phyloP scores from a whole-genome alignment of 2,113 vertebrate species.

The Rafetus swinhoei region DNA sequence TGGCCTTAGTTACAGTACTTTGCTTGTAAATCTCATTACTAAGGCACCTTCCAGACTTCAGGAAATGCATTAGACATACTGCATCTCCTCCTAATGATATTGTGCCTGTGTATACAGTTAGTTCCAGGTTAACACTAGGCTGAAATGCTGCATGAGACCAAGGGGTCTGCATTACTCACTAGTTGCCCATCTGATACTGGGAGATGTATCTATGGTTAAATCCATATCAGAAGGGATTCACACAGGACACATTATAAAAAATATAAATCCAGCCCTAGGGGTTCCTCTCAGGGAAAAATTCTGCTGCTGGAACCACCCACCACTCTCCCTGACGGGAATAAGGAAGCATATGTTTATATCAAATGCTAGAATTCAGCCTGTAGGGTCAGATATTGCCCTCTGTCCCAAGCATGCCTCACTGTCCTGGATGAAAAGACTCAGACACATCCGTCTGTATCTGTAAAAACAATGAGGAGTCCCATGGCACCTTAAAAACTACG shows the following conservation, averaged over 20 bases:
- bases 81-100: background rate
- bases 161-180: conserved; percentile 7
- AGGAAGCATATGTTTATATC: background rate
- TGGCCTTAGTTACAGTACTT: background rate
- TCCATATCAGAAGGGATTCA: background rate
- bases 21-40: background rate
- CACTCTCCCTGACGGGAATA: background rate
- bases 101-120: background rate
- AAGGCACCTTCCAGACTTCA: background rate
- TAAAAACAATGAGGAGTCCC: too few relatives aligned
- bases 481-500: too few relatives aligned
- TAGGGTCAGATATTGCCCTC: background rate
- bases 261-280: background rate
- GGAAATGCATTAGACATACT: background rate
- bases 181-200: background rate
- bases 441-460: too few relatives aligned
- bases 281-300: background rate
- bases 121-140: background rate
- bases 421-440: background rate
- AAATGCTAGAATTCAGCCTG: background rate
- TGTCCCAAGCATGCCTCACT: background rate
- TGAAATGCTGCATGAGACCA: background rate
- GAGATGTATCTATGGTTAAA: background rate
- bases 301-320: background rate
- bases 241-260: conserved; percentile 12